phyloP scores from a whole-genome alignment of 1,140 invertebrate species.

The Drosophila watanabei region DNA sequence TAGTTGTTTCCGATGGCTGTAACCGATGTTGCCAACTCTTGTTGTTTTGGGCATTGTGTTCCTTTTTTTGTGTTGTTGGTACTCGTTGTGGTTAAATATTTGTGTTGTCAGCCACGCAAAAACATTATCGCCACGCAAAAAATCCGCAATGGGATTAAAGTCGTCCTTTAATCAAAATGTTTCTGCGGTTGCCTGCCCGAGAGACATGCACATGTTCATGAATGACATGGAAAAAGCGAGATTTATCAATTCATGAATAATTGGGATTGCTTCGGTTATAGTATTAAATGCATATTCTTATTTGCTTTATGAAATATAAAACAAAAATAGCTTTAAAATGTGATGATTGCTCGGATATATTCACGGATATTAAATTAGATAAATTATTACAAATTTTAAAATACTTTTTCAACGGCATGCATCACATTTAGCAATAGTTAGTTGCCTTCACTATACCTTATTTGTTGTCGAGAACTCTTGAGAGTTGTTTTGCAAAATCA shows the following conservation, averaged over 20 bases:
- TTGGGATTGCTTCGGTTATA: not conserved
- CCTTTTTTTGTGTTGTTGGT: slow-evolving; percentile 29
- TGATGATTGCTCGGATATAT: no score
- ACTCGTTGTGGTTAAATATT: slow-evolving; percentile 66
- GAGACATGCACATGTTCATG: not conserved
- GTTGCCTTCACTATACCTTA: no score
- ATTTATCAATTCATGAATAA: not conserved
- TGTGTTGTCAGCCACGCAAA: slow-evolving; percentile 46
- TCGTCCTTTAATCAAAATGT: slow-evolving; percentile 52
- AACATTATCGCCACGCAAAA: slow-evolving; percentile 35
- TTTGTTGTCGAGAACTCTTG: no score
- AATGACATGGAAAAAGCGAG: not conserved
- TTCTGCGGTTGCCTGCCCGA: slow-evolving; percentile 12
- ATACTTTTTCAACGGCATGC: no score
- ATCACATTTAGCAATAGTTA: no score
- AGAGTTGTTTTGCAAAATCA: not conserved
- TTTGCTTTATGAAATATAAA: not conserved
- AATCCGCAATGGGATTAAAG: slow-evolving; percentile 36
- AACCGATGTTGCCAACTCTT: slow-evolving; percentile 35
- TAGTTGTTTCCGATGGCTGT: slow-evolving; percentile 33
- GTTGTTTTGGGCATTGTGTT: slow-evolving; percentile 31
- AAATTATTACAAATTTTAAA: no score
- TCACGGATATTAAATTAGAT: no score
- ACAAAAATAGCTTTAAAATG: not conserved
- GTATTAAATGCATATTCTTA: not conserved